A percentile compares a stretch with the other conserved stretches of the same genome.
These are phyloP conservation scores for Platyrinchus mystaceus DNA, from an alignment of 2,797 vertebrate genomes.

Conservation along the genomic window DNA sequence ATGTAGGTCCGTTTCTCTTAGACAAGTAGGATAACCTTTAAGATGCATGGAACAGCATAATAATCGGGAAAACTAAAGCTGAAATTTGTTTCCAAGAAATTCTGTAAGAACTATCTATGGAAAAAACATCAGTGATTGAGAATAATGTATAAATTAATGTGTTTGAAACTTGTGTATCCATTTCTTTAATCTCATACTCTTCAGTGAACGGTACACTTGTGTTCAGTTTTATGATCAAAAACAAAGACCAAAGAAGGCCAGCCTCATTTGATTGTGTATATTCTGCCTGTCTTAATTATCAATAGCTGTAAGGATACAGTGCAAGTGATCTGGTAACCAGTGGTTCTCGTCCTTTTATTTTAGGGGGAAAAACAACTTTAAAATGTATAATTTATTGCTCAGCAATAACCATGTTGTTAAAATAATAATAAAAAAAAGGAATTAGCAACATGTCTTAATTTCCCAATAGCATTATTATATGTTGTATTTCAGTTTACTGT, in stretches of 20 bases:
- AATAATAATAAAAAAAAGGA: conserved; percentile 39
- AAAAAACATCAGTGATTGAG: conserved; percentile 48
- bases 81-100: conserved; percentile 70
- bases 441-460: conserved; percentile 72
- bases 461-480: conserved; percentile 77
- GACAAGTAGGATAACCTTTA: conserved; percentile 70
- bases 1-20: conserved; percentile 53
- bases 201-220: conserved; percentile 69
- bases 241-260: conserved; percentile 85
- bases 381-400: conserved; percentile 73
- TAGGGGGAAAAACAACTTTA: conserved; percentile 64
- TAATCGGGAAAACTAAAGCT: conserved; percentile 56
- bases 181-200: conserved; percentile 55
- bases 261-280: conserved; percentile 73
- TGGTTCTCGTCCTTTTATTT: conserved; percentile 72
- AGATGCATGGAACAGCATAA: conserved; percentile 52
- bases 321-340: conserved; percentile 80
- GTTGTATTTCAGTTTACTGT: conserved; percentile 75
- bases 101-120: conserved; percentile 58
- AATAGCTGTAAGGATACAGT: conserved; percentile 74
- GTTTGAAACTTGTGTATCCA: conserved; percentile 51
- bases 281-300: conserved; percentile 76
- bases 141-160: conserved; percentile 23
- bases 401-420: conserved; percentile 78
- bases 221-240: conserved; percentile 75